Percentiles rank a stretch among this genome's conserved stretches.
phyloP scores from a whole-genome alignment of 92 coral and sea anemone genomes.

The Plumapathes pennacea region DNA sequence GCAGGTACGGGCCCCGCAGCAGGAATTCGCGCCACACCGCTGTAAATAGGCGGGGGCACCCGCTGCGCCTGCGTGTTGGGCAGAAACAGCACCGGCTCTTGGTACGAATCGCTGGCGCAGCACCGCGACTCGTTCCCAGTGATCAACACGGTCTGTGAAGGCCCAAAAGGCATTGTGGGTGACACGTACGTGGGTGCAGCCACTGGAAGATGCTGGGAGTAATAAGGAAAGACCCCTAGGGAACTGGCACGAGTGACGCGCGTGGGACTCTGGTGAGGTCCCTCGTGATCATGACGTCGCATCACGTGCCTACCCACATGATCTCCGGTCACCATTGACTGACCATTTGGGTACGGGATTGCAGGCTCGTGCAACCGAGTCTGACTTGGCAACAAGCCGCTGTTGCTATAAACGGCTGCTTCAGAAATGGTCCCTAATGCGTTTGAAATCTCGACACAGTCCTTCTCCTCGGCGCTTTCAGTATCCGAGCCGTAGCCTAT shows the following conservation, averaged over 20 bases:
- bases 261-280: constrained; percentile 47
- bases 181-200: constrained; percentile 69
- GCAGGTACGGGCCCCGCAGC: constrained; percentile 52
- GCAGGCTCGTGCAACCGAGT: no score
- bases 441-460: no score
- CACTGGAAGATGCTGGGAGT: constrained; percentile 38
- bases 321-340: no score
- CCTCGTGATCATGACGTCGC: constrained; percentile 26
- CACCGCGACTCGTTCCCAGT: constrained; percentile 71
- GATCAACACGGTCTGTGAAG: constrained; percentile 65
- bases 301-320: neutral
- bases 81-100: constrained; percentile 68
- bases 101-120: constrained; percentile 61
- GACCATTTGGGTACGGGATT: no score
- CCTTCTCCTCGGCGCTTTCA: constrained; percentile 87
- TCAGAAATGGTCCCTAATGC: neutral
- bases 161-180: constrained; percentile 64
- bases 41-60: constrained; percentile 80
- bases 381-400: no score
- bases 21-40: constrained; percentile 62
- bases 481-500: constrained; percentile 73
- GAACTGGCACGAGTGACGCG: constrained; percentile 72
- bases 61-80: constrained; percentile 77
- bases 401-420: neutral
- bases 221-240: constrained; percentile 65